Percentiles rank a stretch among this genome's conserved stretches.
These are phyloP conservation scores for Zele albiditarsus DNA, from an alignment of 2,888 invertebrate genomes.

Conservation along the genomic window DNA sequence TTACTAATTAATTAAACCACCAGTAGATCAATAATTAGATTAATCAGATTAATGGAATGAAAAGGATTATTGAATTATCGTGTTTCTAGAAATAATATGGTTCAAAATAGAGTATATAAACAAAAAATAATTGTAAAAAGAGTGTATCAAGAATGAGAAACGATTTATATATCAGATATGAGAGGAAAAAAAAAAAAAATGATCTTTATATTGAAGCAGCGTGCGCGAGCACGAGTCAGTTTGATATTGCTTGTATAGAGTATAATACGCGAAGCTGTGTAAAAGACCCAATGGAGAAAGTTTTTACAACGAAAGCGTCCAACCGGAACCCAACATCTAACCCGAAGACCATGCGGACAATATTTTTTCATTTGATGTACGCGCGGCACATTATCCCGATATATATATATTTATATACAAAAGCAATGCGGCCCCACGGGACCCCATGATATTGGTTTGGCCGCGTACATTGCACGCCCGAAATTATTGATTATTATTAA, in stretches of 20 bases:
- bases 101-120: neutral
- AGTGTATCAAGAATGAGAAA: slow-evolving; percentile 1
- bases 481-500: slow-evolving; percentile 70
- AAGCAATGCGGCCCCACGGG: slow-evolving; percentile 55
- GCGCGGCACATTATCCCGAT: slow-evolving; percentile 58
- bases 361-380: slow-evolving; percentile 57
- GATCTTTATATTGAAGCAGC: neutral
- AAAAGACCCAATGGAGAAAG: neutral
- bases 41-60: neutral
- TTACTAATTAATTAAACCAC: neutral
- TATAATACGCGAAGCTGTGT: neutral
- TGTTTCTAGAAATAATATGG: neutral
- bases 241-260: neutral
- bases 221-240: neutral
- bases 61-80: neutral
- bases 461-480: slow-evolving; percentile 44
- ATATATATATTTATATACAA: neutral
- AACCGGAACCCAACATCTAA: neutral
- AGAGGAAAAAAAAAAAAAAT: neutral
- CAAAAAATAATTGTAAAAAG: neutral
- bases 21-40: neutral
- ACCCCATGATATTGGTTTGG: slow-evolving; percentile 15
- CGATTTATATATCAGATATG: neutral
- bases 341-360: slow-evolving; percentile 48
- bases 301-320: slow-evolving; percentile 10